phyloP scores from a whole-genome alignment of 2,113 vertebrate genomes.

The Etheostoma cragini region DNA sequence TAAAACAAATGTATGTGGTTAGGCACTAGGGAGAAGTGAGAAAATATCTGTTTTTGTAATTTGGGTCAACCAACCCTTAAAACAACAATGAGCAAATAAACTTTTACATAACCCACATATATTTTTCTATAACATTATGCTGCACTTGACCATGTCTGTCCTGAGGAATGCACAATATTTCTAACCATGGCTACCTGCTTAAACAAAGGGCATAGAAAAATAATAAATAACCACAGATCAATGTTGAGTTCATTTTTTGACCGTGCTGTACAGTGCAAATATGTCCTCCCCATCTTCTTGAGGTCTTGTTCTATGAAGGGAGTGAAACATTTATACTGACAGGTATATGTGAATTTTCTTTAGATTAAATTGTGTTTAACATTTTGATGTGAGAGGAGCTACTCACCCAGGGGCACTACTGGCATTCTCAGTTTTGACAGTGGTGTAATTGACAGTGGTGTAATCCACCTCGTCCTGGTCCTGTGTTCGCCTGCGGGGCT shows the following conservation, averaged over 20 bases:
- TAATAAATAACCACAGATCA: background rate
- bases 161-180: background rate
- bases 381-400: background rate
- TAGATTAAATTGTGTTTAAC: background rate
- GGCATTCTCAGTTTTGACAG: background rate
- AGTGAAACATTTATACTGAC: background rate
- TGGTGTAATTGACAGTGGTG: no score
- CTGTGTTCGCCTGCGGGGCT: background rate
- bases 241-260: background rate
- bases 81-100: background rate
- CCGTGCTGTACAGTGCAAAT: constrained; percentile 25
- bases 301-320: background rate
- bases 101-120: background rate
- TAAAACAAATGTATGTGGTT: background rate
- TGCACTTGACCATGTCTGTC: background rate
- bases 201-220: background rate
- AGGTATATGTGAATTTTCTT: background rate
- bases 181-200: background rate
- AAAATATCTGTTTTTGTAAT: background rate
- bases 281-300: background rate
- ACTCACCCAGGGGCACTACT: constrained; percentile 1
- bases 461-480: constrained; percentile 14
- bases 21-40: background rate
- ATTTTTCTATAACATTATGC: background rate
- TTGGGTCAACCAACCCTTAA: background rate